Base-by-base conservation (phyloP, 1,140 invertebrate genomes). In the Palaemon carinicauda region DNA sequence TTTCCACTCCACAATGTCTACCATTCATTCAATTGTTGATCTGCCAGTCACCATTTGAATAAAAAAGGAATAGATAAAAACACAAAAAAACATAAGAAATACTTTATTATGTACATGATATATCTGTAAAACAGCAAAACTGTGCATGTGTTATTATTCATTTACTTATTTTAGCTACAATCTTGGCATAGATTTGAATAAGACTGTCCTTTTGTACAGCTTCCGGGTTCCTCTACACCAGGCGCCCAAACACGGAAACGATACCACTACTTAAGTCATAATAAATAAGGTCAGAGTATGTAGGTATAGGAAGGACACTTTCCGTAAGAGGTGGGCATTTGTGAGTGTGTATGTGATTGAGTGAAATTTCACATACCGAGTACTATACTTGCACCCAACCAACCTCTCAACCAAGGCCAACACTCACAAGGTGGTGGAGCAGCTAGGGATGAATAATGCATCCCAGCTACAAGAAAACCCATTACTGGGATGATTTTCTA, bases 51-150 rank as follows among this genome's bases (percentile, higher is more conserved):
- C n/a, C n/a, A n/a, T n/a, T n/a, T n/a, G n/a, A n/a, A n/a, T n/a
- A n/a, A 9, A 1, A 41, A 41, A 41, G 41, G 41, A 41, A 41
- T 9, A 9, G 41, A 41, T 41, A 12, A 41, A 41, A 41, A 41
- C 41, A 41, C 41, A 41, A 41, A 4, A 41, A 41, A 86, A 86
- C 83, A 86, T 86, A 86, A 86, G 83, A 86, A 86, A 86, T 86
- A 86, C 77, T 86, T 86, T 86, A 86, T 86, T 86, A 86, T 86
- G 60, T 86, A 86, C 83, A 86, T 86, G 83, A 86, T 86, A 86
- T 86, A 86, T 86, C 83, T 86, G 83, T 86, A 86, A 86, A 86
- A 86, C 83, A 79, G 83, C 83, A 86, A 86, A 41, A 86, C 83
- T 86, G 83, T 86, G 83, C 83, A 86, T 86, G 83, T 86, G 77